Evolutionary conservation across 2,888 invertebrate species (phyloP), one percentile per base, ranked within the genome.

Genomic region (Mellilla xanthometata): DNA sequence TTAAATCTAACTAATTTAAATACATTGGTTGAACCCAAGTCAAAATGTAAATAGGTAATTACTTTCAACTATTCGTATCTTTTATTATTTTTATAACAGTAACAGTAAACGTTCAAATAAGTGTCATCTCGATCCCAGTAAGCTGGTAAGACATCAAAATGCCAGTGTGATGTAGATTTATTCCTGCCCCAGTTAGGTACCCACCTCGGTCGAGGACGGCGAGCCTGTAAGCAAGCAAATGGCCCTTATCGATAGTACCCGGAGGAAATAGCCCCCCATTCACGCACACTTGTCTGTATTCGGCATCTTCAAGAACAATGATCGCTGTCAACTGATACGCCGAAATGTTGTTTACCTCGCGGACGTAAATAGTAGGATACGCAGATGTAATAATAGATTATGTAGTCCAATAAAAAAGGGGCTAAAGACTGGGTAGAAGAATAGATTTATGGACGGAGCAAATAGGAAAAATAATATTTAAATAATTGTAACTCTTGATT

Each of bases 261-360:
- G 55, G 58, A 69, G 66, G 65, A 65, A 68, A 68, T 65, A 63
- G 60, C 64, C 54, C 54, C n/a, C 62, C 60, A 69, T 73, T 68
- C 65, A 64, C 61, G 56, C 54, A 56, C 60, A 62, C 60, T 64
- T 69, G 59, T 63, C 54, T 59, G 41, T 49, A 33, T 43, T 44
- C 33, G 38, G 46, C 49, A 51, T 54, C 60, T 49, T 57, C 54
- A 62, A 64, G 62, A 70, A 71, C 70, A 68, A 65, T 67, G 63
- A 60, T 60, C 53, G 52, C 52, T 56, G 56, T 58, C 59, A 40
- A 46, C 12, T 40, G 35, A 35, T 36, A 35, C 45, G 15, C 12
- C n/a, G 13, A 30, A 15, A 30, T 15, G 19, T 38, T 36, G 31
- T 43, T 43, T 43, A 12, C 30, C 30, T 30, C 19, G 35, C 22